Percentiles rank a stretch among this genome's conserved stretches.
These are phyloP conservation scores for Arothron firmamentum DNA, from an alignment of 2,113 vertebrate species.

Conservation along the genomic window DNA sequence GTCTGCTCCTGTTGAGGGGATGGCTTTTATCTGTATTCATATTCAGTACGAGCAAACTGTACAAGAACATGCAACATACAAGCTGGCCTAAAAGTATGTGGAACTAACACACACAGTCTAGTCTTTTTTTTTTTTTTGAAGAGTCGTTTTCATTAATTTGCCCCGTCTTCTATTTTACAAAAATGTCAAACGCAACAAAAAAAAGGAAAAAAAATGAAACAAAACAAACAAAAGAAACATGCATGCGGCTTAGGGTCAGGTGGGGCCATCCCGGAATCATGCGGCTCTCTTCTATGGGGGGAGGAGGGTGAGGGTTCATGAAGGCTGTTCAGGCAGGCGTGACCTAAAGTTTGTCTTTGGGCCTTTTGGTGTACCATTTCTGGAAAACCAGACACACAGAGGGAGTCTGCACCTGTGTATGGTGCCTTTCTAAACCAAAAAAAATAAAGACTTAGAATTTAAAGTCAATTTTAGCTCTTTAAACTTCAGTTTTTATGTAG, in stretches of 20 bases:
- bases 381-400: conserved; percentile 64
- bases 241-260: conserved; percentile 92
- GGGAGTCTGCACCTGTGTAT: conserved; percentile 69
- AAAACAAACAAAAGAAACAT: conserved; percentile 60
- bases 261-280: conserved; percentile 84
- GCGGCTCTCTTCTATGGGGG: conserved; percentile 83
- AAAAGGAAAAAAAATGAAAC: neutral
- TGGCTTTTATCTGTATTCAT: conserved; percentile 89
- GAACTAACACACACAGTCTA: conserved; percentile 94
- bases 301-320: conserved; percentile 70
- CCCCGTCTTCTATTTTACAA: conserved; percentile 78
- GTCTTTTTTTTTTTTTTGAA: conserved; percentile 81
- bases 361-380: conserved; percentile 15
- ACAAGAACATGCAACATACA: conserved; percentile 99
- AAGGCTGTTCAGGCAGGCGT: conserved; percentile 21
- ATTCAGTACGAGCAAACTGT: conserved; percentile 99
- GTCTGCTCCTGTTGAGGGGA: conserved; percentile 85
- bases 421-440: conserved; percentile 52
- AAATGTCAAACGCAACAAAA: conserved; percentile 48
- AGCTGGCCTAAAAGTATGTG: conserved; percentile 91
- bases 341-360: conserved; percentile 33
- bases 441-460: conserved; percentile 20
- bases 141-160: conserved; percentile 62
- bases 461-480: conserved; percentile 48
- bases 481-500: conserved; percentile 27